Evolutionary conservation across 2,888 invertebrate genomes (phyloP), one percentile per base, ranked within the genome.

Genomic region (Ceraclea dissimilis): DNA sequence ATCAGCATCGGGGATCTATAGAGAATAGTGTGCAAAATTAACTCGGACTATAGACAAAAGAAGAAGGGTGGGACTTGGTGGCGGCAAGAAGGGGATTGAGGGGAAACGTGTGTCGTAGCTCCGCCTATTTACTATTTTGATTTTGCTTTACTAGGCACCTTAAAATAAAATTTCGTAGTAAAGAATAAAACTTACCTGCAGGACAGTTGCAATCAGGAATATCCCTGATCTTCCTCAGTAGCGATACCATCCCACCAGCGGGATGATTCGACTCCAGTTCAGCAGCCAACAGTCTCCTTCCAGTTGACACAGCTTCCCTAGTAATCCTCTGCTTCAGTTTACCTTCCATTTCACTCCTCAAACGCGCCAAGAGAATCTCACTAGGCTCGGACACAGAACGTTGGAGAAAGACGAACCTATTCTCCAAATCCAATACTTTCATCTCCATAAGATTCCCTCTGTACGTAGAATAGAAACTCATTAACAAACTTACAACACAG

Each of bases 101-200:
- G n/a, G n/a, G n/a, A n/a, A n/a, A n/a, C n/a, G n/a, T n/a, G n/a
- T n/a, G n/a, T n/a, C n/a, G n/a, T n/a, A n/a, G n/a, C n/a, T n/a
- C n/a, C n/a, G n/a, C n/a, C n/a, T n/a, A n/a, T n/a, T n/a, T n/a
- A n/a, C n/a, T n/a, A n/a, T n/a, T n/a, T n/a, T n/a, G n/a, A n/a
- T n/a, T n/a, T n/a, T n/a, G n/a, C n/a, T n/a, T n/a, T n/a, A n/a
- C n/a, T n/a, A n/a, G n/a, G n/a, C n/a, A n/a, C n/a, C n/a, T n/a
- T n/a, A n/a, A n/a, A n/a, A n/a, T n/a, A n/a, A n/a, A n/a, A n/a
- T n/a, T n/a, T n/a, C n/a, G n/a, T n/a, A n/a, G n/a, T n/a, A n/a
- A n/a, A n/a, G n/a, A n/a, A n/a, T n/a, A n/a, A n/a, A n/a, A n/a
- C 39, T 70, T 70, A 85, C 86, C 86, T 85, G 85, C 78, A 70